These are phyloP conservation scores for Gonocerus acuteangulatus DNA, from an alignment of 2,888 invertebrate species.

Conservation along the genomic window DNA sequence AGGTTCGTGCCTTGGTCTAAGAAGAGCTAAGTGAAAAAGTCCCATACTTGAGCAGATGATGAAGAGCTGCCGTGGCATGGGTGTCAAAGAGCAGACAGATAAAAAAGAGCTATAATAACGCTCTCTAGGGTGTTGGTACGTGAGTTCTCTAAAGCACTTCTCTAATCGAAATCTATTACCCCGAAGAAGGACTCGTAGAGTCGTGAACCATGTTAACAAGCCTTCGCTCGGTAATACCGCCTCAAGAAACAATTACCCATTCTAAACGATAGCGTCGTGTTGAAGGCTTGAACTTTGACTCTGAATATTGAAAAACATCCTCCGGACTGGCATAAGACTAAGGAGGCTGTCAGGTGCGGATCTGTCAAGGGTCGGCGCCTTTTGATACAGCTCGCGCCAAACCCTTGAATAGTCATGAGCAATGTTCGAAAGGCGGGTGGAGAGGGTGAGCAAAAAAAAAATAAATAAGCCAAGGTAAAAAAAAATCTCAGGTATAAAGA, in stretches of 20 bases:
- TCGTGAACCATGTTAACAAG: no score
- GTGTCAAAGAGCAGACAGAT: background rate
- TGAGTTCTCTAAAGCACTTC: background rate
- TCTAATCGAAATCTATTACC: conserved; percentile 3
- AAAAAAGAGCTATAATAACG: background rate
- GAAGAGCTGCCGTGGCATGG: background rate
- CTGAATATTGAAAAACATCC: background rate
- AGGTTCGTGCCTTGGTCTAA: no score
- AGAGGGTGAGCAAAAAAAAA: no score
- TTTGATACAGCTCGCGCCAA: background rate
- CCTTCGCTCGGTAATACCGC: background rate
- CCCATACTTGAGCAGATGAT: no score
- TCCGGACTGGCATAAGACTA: background rate
- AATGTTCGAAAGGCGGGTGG: no score
- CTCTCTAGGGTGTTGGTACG: background rate
- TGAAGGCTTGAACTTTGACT: conserved; percentile 1
- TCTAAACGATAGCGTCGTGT: conserved; percentile 1
- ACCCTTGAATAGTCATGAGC: conserved; percentile 3
- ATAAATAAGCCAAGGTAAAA: no score
- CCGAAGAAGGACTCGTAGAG: background rate
- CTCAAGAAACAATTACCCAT: background rate
- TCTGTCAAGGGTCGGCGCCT: background rate
- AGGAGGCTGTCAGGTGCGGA: background rate
- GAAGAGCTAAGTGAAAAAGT: no score
- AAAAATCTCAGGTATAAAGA: no score